Percentiles rank a stretch among this genome's conserved stretches.
Conservation (phyloP, 2,888 invertebrate genomes). For the Syrista parreyssii region DNA sequence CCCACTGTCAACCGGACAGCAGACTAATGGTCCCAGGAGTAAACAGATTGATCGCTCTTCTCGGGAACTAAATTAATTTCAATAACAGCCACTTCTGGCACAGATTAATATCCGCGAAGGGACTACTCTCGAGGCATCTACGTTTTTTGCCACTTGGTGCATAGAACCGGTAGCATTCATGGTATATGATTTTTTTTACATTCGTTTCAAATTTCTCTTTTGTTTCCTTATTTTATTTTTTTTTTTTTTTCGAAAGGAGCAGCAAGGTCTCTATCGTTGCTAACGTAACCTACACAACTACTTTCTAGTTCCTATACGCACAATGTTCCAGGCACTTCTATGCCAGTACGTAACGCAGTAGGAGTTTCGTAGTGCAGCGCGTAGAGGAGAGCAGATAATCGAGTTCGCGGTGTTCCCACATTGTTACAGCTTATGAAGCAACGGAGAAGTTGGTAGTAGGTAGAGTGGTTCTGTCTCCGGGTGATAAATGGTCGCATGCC, state of each 20-base stretch:
- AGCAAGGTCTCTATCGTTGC: not conserved
- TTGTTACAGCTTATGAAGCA: constrained; percentile 33
- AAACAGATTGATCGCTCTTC: constrained; percentile 24
- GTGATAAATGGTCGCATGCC: constrained; percentile 37
- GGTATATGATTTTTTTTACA: not conserved
- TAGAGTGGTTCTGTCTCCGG: constrained; percentile 35
- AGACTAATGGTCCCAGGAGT: constrained; percentile 37
- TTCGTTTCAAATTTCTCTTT: not conserved
- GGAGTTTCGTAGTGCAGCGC: not conserved
- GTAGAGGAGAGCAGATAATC: constrained; percentile 24
- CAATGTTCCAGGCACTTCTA: not conserved
- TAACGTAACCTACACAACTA: not conserved
- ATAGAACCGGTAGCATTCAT: not conserved
- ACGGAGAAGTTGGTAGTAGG: constrained; percentile 28
- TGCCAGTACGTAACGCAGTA: not conserved
- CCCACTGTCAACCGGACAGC: constrained; percentile 41
- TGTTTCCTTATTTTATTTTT: not conserved
- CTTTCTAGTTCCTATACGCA: not conserved
- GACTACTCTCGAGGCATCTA: not conserved
- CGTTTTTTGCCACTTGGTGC: not conserved
- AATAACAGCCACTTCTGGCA: constrained; percentile 14
- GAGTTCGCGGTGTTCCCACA: constrained; percentile 37
- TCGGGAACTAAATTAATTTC: constrained; percentile 27
- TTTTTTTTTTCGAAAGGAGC: not conserved
- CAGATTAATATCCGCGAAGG: constrained; percentile 2